Percentiles rank a stretch among this genome's conserved stretches.
These are phyloP conservation scores for Eulemur macaco DNA, from an alignment of 2,113 vertebrate genomes.

Conservation along the genomic window DNA sequence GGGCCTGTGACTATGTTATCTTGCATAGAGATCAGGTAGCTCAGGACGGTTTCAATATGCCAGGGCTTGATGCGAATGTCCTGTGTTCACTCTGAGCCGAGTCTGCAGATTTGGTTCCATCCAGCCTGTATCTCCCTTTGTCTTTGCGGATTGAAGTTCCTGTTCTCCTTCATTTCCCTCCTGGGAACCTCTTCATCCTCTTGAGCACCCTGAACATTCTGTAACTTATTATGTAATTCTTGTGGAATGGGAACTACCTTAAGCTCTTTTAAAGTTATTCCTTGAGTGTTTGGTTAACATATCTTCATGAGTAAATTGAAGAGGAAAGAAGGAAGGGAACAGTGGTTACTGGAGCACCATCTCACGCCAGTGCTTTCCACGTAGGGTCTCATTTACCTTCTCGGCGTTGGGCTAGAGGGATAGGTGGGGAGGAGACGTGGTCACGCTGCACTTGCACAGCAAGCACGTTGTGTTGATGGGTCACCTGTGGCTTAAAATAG, in stretches of 20 bases:
- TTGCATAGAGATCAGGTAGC: background rate
- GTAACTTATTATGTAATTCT: background rate
- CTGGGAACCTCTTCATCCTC: background rate
- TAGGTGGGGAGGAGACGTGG: background rate
- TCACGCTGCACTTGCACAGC: background rate
- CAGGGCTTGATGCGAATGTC: background rate
- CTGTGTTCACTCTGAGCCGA: background rate
- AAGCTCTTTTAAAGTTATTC: background rate
- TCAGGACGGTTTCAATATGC: background rate
- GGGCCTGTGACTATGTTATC: background rate
- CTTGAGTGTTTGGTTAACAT: background rate
- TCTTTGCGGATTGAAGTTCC: background rate
- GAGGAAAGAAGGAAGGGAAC: background rate
- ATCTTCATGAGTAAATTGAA: background rate
- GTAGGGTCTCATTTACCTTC: background rate
- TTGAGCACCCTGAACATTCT: background rate
- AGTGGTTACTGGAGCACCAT: background rate
- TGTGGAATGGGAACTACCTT: background rate
- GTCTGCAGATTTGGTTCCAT: background rate
- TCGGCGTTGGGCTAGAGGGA: rapidly evolving
- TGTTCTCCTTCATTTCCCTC: background rate
- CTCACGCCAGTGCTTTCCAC: background rate
- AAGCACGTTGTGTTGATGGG: background rate
- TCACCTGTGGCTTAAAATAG: background rate
- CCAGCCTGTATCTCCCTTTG: background rate